phyloP scores from a whole-genome alignment of 1,140 invertebrate species.

The Branchinecta lindahli region DNA sequence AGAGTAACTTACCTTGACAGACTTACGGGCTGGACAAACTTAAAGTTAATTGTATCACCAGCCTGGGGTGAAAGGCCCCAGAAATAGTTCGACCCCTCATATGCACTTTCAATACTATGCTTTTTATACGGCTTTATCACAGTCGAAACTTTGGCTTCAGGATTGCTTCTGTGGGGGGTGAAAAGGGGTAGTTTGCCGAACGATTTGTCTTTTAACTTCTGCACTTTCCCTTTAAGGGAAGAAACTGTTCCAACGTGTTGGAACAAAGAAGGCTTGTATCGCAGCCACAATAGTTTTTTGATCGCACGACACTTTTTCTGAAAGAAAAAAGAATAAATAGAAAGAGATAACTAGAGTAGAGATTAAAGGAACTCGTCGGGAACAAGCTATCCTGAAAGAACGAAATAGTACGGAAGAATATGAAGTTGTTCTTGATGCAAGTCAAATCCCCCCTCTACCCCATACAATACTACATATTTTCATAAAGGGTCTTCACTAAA shows the following conservation, averaged over 20 bases:
- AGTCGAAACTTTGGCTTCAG: conserved; percentile 53
- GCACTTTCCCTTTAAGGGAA: conserved; percentile 88
- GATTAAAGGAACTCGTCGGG: no score
- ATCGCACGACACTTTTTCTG: conserved; percentile 74
- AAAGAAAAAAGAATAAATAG: conserved; percentile 28
- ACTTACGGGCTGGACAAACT: conserved; percentile 54
- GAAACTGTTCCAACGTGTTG: conserved; percentile 93
- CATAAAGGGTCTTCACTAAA: background rate
- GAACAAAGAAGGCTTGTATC: conserved; percentile 82
- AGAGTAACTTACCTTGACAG: conserved; percentile 48
- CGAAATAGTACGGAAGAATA: no score
- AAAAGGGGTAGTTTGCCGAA: conserved; percentile 74
- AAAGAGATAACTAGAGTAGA: background rate
- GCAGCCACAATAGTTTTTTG: conserved; percentile 62
- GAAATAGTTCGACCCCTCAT: conserved; percentile 75
- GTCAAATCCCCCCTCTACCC: no score
- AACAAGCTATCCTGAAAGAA: no score
- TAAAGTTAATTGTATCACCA: conserved; percentile 65
- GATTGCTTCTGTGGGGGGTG: conserved; percentile 47
- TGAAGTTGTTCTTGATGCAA: background rate
- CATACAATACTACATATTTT: conserved; percentile 7
- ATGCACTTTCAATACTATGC: conserved; percentile 63
- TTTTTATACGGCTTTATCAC: conserved; percentile 70
- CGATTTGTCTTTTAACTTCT: conserved; percentile 87
- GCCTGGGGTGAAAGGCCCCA: conserved; percentile 76